phyloP scores from a whole-genome alignment of 2,888 invertebrate genomes.

The Tromatobia lineatoria region DNA sequence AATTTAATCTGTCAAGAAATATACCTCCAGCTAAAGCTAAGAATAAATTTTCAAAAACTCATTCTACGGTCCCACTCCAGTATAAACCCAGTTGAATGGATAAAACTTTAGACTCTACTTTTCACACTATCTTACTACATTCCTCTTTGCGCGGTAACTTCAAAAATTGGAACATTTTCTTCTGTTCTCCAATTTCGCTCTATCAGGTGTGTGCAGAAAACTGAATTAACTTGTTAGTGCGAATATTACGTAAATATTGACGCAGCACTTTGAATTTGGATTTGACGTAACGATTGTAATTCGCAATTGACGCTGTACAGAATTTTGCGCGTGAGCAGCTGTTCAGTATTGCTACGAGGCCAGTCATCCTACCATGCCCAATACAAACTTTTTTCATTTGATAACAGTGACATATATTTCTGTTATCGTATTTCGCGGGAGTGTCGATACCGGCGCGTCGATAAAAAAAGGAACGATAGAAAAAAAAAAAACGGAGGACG shows the following conservation, averaged over 20 bases:
- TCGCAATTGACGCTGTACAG: background rate
- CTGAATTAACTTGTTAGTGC: background rate
- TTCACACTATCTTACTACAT: no score
- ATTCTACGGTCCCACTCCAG: no score
- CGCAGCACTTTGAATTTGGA: background rate
- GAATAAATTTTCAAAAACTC: no score
- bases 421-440: conserved; percentile 56
- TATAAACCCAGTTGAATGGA: no score
- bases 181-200: background rate
- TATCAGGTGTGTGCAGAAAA: background rate
- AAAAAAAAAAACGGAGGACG: conserved; percentile 27
- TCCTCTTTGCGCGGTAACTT: no score
- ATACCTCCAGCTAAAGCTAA: no score
- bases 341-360: background rate
- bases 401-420: conserved; percentile 62
- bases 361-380: conserved; percentile 24
- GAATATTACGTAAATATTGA: background rate
- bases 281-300: background rate
- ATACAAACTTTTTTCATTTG: conserved; percentile 66
- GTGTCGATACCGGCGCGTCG: conserved; percentile 4
- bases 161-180: background rate
- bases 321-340: background rate
- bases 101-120: no score
- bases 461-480: conserved; percentile 30
- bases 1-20: no score